These are phyloP conservation scores for Nothoprocta pentlandii DNA, from an alignment of 2,113 vertebrate genomes.

Conservation along the genomic window DNA sequence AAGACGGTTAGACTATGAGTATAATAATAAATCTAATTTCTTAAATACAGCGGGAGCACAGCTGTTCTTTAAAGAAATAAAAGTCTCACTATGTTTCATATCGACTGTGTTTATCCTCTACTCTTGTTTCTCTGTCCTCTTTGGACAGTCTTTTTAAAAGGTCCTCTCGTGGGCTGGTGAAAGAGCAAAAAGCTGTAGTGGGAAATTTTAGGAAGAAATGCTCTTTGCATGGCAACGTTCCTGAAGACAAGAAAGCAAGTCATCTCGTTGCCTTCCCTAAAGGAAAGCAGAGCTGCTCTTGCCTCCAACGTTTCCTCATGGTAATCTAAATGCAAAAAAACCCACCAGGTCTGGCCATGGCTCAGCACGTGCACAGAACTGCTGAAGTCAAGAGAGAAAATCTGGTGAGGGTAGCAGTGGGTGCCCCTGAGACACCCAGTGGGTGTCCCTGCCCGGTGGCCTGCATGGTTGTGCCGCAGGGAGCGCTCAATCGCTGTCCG, in stretches of 20 bases:
- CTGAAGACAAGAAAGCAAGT: accelerated
- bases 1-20: background rate
- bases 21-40: background rate
- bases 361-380: background rate
- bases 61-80: background rate
- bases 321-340: background rate
- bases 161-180: background rate
- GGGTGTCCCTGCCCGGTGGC: background rate
- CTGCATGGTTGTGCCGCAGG: accelerated
- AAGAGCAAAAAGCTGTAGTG: background rate
- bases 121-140: background rate
- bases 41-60: background rate
- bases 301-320: background rate
- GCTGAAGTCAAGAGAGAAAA: background rate
- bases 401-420: accelerated
- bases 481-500: background rate
- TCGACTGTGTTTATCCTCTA: background rate
- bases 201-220: background rate
- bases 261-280: background rate
- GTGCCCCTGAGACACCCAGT: background rate
- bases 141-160: background rate
- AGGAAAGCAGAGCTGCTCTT: background rate
- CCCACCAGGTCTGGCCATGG: background rate
- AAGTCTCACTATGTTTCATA: background rate
- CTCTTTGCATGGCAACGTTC: background rate